A percentile compares a stretch with the other conserved stretches of the same genome.
Evolutionary conservation across 2,113 vertebrate genomes (phyloP).

Genomic region (Tychaedon coryphoeus): DNA sequence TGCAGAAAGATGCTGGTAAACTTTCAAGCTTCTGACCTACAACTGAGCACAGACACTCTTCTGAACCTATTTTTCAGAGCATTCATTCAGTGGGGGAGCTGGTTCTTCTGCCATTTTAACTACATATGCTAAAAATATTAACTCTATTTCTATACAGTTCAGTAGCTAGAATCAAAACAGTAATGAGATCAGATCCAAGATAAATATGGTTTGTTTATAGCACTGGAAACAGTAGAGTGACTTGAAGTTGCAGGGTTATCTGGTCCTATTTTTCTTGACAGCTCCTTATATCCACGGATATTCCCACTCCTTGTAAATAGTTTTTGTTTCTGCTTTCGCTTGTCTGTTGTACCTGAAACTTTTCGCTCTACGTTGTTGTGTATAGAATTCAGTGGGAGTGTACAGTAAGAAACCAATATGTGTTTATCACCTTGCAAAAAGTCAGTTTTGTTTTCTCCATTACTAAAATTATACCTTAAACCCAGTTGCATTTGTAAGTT

Average conservation of each 20-base stretch:
- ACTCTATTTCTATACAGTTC: not conserved
- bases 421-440: not conserved
- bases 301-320: not conserved
- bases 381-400: not conserved
- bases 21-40: not conserved
- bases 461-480: not conserved
- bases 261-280: not conserved
- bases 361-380: not conserved
- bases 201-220: not conserved
- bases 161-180: not conserved
- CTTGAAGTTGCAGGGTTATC: not conserved
- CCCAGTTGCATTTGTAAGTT: not conserved
- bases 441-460: not conserved
- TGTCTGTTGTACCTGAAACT: not conserved
- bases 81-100: not conserved
- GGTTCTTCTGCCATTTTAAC: not conserved
- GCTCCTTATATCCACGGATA: not conserved
- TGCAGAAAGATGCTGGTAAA: not conserved
- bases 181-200: not conserved
- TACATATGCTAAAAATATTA: not conserved
- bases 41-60: not conserved
- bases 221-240: not conserved
- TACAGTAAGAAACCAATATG: not conserved
- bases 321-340: not conserved
- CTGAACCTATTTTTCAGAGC: not conserved